phyloP scores from a whole-genome alignment of 2,797 vertebrate genomes.

The Sylvilagus floridanus region DNA sequence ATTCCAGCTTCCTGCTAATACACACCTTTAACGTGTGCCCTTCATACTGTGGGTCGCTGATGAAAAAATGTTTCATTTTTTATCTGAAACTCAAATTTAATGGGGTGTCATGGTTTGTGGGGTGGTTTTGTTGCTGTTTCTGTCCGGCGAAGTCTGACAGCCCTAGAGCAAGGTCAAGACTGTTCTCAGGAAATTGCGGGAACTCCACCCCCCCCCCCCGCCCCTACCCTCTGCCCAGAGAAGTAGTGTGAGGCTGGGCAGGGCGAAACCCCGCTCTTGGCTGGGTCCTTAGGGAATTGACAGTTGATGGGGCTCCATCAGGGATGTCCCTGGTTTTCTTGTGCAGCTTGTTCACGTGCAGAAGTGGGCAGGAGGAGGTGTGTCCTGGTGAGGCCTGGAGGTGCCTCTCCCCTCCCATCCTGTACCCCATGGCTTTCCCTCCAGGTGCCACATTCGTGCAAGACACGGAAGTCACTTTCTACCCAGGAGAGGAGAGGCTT shows the following conservation, averaged over 20 bases:
- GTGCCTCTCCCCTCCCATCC: not conserved
- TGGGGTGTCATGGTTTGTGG: not conserved
- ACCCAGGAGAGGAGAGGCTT: slow-evolving; percentile 92
- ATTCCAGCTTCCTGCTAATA: too few species aligned
- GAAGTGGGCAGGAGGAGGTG: not conserved
- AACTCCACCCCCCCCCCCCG: not conserved
- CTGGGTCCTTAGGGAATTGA: not conserved
- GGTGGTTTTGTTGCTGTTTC: not conserved
- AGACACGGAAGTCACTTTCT: slow-evolving; percentile 92
- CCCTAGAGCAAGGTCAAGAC: not conserved
- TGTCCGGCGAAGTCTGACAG: slow-evolving; percentile 9
- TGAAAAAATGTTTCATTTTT: not conserved
- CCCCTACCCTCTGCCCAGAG: not conserved
- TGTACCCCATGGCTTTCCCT: not conserved
- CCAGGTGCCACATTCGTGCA: slow-evolving; percentile 94
- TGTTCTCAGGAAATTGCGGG: not conserved
- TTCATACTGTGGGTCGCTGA: not conserved
- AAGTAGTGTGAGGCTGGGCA: too few species aligned
- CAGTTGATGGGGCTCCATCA: not conserved
- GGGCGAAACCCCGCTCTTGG: not conserved
- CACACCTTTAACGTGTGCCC: not conserved
- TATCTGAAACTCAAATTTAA: slow-evolving; percentile 43
- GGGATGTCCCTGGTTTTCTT: too few species aligned
- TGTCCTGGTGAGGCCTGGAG: not conserved
- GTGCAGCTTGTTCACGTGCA: not conserved